phyloP scores from a whole-genome alignment of 2,113 vertebrate species.

The Eulemur rufifrons region DNA sequence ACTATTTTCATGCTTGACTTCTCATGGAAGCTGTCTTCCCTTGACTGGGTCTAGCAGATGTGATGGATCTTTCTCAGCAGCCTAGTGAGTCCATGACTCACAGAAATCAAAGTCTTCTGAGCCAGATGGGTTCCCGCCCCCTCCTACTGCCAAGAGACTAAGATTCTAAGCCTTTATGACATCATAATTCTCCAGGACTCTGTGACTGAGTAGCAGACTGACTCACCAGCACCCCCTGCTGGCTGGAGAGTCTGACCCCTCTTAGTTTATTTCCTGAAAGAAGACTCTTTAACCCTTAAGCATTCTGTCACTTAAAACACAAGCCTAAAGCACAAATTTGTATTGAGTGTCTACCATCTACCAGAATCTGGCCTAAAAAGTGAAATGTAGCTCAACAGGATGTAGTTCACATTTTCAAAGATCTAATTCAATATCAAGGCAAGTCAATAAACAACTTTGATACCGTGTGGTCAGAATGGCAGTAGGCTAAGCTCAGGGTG shows the following conservation, averaged over 20 bases:
- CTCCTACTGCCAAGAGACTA: background rate
- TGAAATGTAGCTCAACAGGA: background rate
- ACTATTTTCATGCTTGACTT: background rate
- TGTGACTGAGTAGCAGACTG: background rate
- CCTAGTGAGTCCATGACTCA: slow-evolving; percentile 47
- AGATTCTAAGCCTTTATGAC: slow-evolving; percentile 51
- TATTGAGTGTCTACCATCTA: background rate
- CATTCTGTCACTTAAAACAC: background rate
- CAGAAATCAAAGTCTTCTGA: slow-evolving; percentile 33
- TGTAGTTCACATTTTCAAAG: background rate
- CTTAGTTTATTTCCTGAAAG: background rate
- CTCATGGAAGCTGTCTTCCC: background rate
- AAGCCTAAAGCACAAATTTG: background rate
- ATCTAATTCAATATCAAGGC: background rate
- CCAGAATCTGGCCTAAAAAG: background rate
- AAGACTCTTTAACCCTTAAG: background rate
- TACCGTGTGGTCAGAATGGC: background rate
- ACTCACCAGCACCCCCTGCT: background rate
- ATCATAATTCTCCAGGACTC: background rate
- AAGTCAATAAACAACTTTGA: background rate
- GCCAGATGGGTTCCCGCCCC: background rate
- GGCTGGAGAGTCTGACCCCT: background rate
- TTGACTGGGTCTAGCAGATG: background rate
- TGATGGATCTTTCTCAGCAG: slow-evolving; percentile 27
- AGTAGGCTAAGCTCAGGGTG: fast-evolving